Evolutionary conservation across 2,113 vertebrate genomes (phyloP), one percentile per base, ranked within the genome.

Genomic region (Lonchura striata): DNA sequence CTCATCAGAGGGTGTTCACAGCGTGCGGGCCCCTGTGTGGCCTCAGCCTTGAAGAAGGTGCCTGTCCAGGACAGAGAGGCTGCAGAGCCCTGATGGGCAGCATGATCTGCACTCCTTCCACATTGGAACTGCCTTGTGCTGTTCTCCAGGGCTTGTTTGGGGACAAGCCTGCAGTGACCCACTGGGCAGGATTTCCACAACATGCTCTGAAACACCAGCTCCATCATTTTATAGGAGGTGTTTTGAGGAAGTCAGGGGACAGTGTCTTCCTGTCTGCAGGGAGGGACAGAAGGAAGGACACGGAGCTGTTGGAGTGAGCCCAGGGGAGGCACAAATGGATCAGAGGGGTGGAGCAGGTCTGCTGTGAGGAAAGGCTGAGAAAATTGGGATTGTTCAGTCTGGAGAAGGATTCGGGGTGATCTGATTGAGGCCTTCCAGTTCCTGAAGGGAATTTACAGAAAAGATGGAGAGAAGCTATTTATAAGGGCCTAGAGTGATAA

Each of bases 281-380:
- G 54, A 52, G 50, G 15, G 63, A 52, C 39, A 60, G 46, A 52
- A 27, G 15, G 46, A 69, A 52, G n/a, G 39, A 59, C 5, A 1
- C 6, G 12, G 50, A 71, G 7, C 37, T 84, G 42, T 7, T 63
- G 44, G 44, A 65, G 33, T 0, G 0, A 78, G 33, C 4, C 33
- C 52, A 52, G 65, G 57, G 28, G 44, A 52, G 28, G 33, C 19
- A 31, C 7, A 39, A 13, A 44, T 4, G 25, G 59, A 37, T 52
- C 44, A 18, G 8, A 71, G 50, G 39, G 28, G 25, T 52, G 57
- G 52, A 65, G 23, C 33, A 85, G 24, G 33, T 65, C 33, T 52
- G 17, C 44, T 30, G 9, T 8, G 11, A 44, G 37, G 42, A 56
- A 24, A 50, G 64, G 37, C 37, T 64, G 57, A 4, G 24, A 71